Base-by-base conservation (phyloP, 2,113 vertebrate species). In the Leptobrachium leishanense region DNA sequence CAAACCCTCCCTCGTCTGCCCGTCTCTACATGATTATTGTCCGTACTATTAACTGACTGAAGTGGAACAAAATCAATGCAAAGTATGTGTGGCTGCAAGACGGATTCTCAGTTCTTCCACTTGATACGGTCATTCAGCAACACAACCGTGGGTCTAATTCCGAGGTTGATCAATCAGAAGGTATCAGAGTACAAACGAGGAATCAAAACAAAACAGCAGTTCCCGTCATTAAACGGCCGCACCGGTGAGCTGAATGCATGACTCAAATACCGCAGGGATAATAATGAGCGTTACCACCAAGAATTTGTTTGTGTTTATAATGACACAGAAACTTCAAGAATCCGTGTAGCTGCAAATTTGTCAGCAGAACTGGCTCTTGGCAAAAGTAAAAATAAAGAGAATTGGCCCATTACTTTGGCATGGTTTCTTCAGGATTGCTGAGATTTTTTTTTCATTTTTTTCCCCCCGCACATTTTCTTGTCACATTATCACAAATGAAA, bases 41-140 rank as follows among this genome's bases (percentile, higher is more conserved):
- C 43, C 43, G 50, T 70, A 70, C 31, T 70, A 79, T 79, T 79
- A 79, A 57, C 57, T 66, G 77, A 43, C 41, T 72, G 43, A 43
- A 67, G 42, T 73, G 77, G 63, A 68, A 68, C 62, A 62, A 57
- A 74, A 79, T 79, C 70, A 67, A 79, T 79, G 53, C 41, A 44
- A 68, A 72, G 63, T 70, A 73, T 79, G 69, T 79, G 70, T 67
- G 44, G 40, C 42, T 64, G 63, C 31, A 63, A 73, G 50, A 79
- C 44, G 41, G 63, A 79, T 67, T 79, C 63, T 63, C 62, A 46
- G 62, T 57, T 46, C 46, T 43, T 55, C 50, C 20, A 57, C 70
- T 79, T 79, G 63, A 73, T 74, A 79, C 39, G 44, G 70, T 73
- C 70, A 73, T 72, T 73, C 77, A 73, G 72, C 41, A 57, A 50